These are phyloP conservation scores for Hydrochoerus hydrochaeris DNA, from an alignment of 2,113 vertebrate genomes.

Conservation along the genomic window DNA sequence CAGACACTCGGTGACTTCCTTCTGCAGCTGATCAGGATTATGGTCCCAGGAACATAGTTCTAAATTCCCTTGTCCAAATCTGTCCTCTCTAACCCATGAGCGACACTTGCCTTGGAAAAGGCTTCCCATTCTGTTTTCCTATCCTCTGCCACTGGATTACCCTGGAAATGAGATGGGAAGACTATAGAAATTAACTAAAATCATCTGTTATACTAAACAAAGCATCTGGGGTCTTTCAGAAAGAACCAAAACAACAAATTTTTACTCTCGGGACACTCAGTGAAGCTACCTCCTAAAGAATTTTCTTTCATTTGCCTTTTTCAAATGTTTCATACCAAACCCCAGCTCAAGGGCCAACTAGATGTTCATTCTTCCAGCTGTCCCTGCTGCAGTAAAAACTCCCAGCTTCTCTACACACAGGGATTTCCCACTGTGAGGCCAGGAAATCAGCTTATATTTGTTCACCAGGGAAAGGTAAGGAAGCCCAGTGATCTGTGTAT, in stretches of 20 bases:
- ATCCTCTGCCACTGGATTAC: not conserved
- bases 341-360: not conserved
- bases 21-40: not conserved
- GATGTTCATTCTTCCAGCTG: slow-evolving; percentile 23
- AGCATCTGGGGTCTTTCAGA: not conserved
- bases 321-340: not conserved
- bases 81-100: not conserved
- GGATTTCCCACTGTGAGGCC: slow-evolving; percentile 51
- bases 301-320: not conserved
- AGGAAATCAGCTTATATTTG: slow-evolving; percentile 61
- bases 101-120: slow-evolving; percentile 24
- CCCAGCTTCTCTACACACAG: slow-evolving; percentile 16
- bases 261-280: not conserved
- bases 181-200: slow-evolving; percentile 60
- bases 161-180: slow-evolving; percentile 47
- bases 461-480: slow-evolving; percentile 27
- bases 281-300: not conserved
- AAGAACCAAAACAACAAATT: not conserved
- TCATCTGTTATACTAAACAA: slow-evolving; percentile 41
- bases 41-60: not conserved
- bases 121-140: slow-evolving; percentile 30
- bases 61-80: not conserved
- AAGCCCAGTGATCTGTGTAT: slow-evolving; percentile 39
- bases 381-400: slow-evolving; percentile 3
- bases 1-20: not conserved